phyloP scores from a whole-genome alignment of 35 echinoderm and acorn worm species.

The Ophiothrix spiculata region DNA sequence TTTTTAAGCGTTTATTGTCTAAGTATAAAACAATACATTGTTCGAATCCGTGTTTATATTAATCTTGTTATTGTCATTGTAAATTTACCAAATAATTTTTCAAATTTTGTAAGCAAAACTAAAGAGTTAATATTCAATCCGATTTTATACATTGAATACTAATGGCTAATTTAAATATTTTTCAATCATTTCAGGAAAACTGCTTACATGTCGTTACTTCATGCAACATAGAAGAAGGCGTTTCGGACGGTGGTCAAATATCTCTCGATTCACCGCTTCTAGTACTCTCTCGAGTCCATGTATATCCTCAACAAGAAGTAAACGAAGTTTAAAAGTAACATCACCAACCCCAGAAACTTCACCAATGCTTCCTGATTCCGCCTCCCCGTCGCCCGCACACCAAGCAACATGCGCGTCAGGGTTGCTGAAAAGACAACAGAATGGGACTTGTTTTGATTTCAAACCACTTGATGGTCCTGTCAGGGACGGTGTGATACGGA shows the following conservation, averaged over 20 bases:
- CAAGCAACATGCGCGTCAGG: background rate
- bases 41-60: no score
- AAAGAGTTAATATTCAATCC: no score
- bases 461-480: background rate
- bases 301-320: background rate
- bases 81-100: no score
- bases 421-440: background rate
- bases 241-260: constrained; percentile 18
- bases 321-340: background rate
- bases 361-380: background rate
- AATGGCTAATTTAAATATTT: background rate
- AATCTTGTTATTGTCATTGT: no score
- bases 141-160: no score
- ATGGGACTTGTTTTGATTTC: background rate
- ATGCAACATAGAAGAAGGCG: background rate
- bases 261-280: constrained; percentile 20
- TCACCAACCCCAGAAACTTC: background rate
- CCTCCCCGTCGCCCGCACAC: background rate
- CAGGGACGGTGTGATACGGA: background rate
- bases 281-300: constrained; percentile 18
- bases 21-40: no score
- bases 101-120: no score
- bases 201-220: constrained; percentile 25
- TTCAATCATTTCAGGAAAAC: background rate
- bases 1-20: no score